These are phyloP conservation scores for Microchrysa polita DNA, from an alignment of 2,888 invertebrate species.

Conservation along the genomic window DNA sequence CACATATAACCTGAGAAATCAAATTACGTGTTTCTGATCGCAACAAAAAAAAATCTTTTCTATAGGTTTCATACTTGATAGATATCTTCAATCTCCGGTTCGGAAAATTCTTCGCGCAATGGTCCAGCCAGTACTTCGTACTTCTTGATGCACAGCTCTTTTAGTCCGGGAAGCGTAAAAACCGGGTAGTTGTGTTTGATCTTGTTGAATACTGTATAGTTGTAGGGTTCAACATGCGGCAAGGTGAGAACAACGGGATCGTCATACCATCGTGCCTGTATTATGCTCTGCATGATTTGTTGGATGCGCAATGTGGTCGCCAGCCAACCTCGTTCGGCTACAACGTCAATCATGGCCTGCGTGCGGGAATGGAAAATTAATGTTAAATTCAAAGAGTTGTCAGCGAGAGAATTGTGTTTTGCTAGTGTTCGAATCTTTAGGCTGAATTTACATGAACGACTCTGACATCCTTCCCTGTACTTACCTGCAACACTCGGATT, in stretches of 20 bases:
- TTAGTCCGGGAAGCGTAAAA: conserved; percentile 59
- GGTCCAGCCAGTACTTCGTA: conserved; percentile 71
- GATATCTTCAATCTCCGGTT: conserved; percentile 75
- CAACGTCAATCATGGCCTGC: conserved; percentile 95
- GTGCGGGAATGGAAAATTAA: neutral
- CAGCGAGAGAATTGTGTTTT: neutral
- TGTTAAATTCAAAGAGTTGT: neutral
- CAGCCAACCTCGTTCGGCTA: conserved; percentile 91
- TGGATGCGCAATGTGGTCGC: conserved; percentile 80
- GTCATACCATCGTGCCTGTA: conserved; percentile 90
- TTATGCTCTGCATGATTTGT: conserved; percentile 85
- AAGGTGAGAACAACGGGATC: conserved; percentile 79
- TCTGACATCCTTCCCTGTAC: no score
- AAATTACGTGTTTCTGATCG: conserved; percentile 9
- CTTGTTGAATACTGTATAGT: conserved; percentile 69
- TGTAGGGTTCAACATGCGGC: conserved; percentile 77
- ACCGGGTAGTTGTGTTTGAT: conserved; percentile 61
- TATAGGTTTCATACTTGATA: conserved; percentile 67
- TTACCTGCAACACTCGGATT: conserved; percentile 90
- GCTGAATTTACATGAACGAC: no score
- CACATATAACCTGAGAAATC: conserved; percentile 68
- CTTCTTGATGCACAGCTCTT: conserved; percentile 64
- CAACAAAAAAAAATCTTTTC: conserved; percentile 4
- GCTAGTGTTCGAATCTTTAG: no score
- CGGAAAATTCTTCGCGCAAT: conserved; percentile 73